Percentiles rank a stretch among this genome's conserved stretches.
phyloP scores from a whole-genome alignment of 2,888 invertebrate species.

The Orchestes rusci region DNA sequence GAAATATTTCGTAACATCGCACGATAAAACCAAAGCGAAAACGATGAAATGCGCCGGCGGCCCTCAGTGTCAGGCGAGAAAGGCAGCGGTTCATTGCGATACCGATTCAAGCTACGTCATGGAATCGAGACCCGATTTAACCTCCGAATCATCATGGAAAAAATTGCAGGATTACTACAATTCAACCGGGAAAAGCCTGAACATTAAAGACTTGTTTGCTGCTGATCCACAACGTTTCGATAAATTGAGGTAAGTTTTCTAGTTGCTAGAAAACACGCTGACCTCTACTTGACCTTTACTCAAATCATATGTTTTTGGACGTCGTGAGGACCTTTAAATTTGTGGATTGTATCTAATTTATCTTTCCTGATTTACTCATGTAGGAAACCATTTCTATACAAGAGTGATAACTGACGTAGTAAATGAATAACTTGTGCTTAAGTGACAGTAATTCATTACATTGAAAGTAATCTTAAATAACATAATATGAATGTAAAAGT shows the following conservation, averaged over 20 bases:
- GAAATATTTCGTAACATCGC: too few relatives aligned
- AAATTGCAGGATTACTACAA: conserved; percentile 70
- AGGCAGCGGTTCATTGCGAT: conserved; percentile 10
- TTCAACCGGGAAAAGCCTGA: conserved; percentile 63
- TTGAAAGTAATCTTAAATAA: too few relatives aligned
- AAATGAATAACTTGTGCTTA: too few relatives aligned
- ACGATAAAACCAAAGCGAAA: conserved; percentile 1
- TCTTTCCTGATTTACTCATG: too few relatives aligned
- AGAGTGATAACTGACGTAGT: too few relatives aligned
- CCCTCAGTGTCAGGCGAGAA: conserved; percentile 25
- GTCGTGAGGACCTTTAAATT: background rate
- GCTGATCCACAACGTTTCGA: conserved; percentile 75
- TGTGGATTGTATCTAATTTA: too few relatives aligned
- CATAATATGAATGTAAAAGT: too few relatives aligned
- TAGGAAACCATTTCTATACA: too few relatives aligned
- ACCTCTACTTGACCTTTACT: conserved; percentile 29
- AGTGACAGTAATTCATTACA: too few relatives aligned
- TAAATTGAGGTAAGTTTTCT: conserved; percentile 69
- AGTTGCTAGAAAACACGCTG: conserved; percentile 6
- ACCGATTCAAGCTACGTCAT: conserved; percentile 38
- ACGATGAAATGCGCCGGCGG: conserved; percentile 27
- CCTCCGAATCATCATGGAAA: conserved; percentile 63
- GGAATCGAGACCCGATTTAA: conserved; percentile 50
- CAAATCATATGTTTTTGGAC: background rate
- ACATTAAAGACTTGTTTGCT: conserved; percentile 76